Evolutionary conservation across 1,140 invertebrate genomes (phyloP), one percentile per base, ranked within the genome.

Genomic region (Bombyx mandarina): DNA sequence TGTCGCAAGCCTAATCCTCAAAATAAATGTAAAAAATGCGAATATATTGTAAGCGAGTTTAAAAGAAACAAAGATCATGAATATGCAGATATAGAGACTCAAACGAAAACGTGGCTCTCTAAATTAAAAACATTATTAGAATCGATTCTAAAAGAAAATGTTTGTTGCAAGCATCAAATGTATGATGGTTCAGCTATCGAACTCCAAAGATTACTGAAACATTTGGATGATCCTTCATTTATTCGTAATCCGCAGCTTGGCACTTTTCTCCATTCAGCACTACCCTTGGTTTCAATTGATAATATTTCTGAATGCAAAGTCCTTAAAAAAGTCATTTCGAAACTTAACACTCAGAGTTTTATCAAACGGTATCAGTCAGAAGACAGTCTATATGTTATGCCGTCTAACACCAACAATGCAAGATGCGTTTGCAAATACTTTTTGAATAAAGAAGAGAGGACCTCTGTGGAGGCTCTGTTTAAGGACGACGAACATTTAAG

Each of bases 11-110:
- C 49, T 26, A 70, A 65, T 54, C 47, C 52, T 8, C 45, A 58
- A 9, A 47, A 54, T n/a, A 71, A 67, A 51, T 77, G 75, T 60
- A 56, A 63, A 46, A 63, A 63, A 66, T 77, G 75, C 53, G 58
- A 70, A 43, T 66, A 57, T 54, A 47, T 70, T 50, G 43, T 65
- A 9, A 64, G 51, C 49, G 66, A 61, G 45, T 77, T 69, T 44
- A 47, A 65, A 47, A 48, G 9, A 46, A 48, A 49, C 46, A 58
- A 60, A 60, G 48, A 51, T 1, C 58, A 58, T 43, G 42, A 57
- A 26, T 22, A 56, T 35, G 53, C 63, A 56, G 56, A 66, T 18
- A 50, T 48, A 3, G 46, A 62, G 50, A 45, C 63, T 46, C 18
- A 42, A n/a, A 59, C 60, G 7, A 61, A 56, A n/a, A 3, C 47